Conservation (phyloP, 2,797 vertebrate species). For the Vespertilio murinus region DNA sequence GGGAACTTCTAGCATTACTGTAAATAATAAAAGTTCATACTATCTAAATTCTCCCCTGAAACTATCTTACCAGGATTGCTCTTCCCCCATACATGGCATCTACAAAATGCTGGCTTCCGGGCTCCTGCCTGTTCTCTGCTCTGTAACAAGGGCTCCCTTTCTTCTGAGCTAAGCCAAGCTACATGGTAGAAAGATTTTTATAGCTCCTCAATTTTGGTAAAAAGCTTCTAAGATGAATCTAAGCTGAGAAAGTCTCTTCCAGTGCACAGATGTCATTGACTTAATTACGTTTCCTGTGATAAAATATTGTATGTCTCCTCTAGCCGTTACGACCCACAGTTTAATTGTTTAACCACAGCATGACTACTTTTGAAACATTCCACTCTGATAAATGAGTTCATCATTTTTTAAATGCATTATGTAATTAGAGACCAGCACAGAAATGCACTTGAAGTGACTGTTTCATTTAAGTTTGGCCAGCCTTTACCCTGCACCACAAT, state of each 20-base stretch:
- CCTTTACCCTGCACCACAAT: background rate
- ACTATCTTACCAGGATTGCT: background rate
- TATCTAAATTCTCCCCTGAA: background rate
- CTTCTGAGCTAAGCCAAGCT: slow-evolving; percentile 3
- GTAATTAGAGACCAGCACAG: slow-evolving; percentile 1
- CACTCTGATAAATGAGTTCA: slow-evolving; percentile 21
- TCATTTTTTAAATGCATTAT: background rate
- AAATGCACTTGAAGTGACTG: background rate
- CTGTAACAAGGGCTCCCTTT: background rate
- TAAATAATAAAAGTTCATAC: background rate
- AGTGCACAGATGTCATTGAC: slow-evolving; percentile 64
- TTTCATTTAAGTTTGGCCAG: background rate
- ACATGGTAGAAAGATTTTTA: slow-evolving; percentile 29
- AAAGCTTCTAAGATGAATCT: slow-evolving; percentile 60
- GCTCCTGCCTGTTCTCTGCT: background rate
- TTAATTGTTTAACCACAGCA: slow-evolving; percentile 41
- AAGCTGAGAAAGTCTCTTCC: slow-evolving; percentile 64
- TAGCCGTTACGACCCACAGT: background rate
- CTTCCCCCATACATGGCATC: background rate
- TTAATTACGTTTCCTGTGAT: slow-evolving; percentile 72
- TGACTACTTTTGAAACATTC: background rate
- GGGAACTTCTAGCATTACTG: background rate
- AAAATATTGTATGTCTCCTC: slow-evolving; percentile 56
- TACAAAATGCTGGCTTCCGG: background rate
- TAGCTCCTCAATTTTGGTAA: slow-evolving; percentile 52